These are phyloP conservation scores for Brachypodius melanocephalos DNA, from an alignment of 2,113 vertebrate genomes.

Conservation along the genomic window DNA sequence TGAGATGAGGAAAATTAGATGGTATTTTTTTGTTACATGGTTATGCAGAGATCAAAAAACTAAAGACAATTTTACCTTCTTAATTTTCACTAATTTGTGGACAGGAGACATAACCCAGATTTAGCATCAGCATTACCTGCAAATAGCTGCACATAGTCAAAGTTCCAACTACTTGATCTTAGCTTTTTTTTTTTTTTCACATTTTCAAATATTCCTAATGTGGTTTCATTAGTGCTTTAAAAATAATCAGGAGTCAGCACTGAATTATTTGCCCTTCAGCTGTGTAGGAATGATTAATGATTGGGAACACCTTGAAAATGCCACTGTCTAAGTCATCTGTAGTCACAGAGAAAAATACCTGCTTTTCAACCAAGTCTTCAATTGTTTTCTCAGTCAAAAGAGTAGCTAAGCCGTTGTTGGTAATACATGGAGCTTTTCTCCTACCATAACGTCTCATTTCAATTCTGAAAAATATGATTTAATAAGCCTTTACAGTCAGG, in stretches of 20 bases:
- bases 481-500: background rate
- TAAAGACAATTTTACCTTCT: background rate
- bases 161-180: background rate
- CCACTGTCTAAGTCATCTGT: background rate
- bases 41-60: background rate
- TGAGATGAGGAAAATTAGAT: background rate
- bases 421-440: background rate
- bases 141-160: background rate
- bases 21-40: background rate
- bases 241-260: background rate
- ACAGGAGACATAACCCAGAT: background rate
- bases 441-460: background rate
- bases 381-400: background rate
- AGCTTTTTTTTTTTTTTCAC: background rate
- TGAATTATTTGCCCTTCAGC: background rate
- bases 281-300: background rate
- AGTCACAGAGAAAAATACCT: background rate
- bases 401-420: background rate
- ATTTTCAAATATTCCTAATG: background rate
- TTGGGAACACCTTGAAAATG: background rate
- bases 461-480: background rate
- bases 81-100: background rate
- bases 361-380: background rate
- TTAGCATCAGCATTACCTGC: background rate
- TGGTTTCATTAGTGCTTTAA: background rate